Evolutionary conservation across 2,888 invertebrate species (phyloP).

Genomic region (Dorcus parallelipipedus): DNA sequence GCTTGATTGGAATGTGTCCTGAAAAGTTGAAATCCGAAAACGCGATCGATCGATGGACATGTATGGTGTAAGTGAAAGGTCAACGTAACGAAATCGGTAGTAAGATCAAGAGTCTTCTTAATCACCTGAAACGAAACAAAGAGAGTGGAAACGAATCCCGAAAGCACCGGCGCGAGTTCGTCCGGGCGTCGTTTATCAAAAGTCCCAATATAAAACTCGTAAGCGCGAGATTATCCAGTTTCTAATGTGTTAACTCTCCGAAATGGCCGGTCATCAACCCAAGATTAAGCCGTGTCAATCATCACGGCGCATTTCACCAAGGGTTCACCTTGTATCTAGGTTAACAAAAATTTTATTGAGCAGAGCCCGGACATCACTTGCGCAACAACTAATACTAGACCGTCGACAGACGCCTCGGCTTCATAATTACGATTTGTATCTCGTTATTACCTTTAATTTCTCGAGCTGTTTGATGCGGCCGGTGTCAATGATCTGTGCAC

Average conservation of each 20-base stretch:
- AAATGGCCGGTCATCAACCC: constrained; percentile 34
- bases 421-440: constrained; percentile 18
- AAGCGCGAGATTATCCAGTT: constrained; percentile 24
- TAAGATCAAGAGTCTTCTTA: constrained; percentile 21
- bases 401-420: constrained; percentile 19
- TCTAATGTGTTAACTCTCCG: constrained; percentile 23
- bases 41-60: background rate
- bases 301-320: constrained; percentile 24
- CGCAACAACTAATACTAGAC: constrained; percentile 9
- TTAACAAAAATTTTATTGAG: constrained; percentile 31
- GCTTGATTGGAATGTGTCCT: too few species aligned
- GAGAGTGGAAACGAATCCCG: constrained; percentile 15
- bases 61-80: constrained; percentile 11
- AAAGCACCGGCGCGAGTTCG: constrained; percentile 2
- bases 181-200: constrained; percentile 7
- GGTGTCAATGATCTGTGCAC: constrained; percentile 44
- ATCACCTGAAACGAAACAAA: constrained; percentile 18
- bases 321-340: constrained; percentile 32
- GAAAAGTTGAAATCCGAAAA: background rate
- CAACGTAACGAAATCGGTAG: constrained; percentile 19
- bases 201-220: constrained; percentile 23
- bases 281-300: constrained; percentile 30
- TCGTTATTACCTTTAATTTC: constrained; percentile 25
- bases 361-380: constrained; percentile 8
- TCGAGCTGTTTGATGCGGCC: constrained; percentile 33